Percentiles rank a stretch among this genome's conserved stretches.
Evolutionary conservation across 2,113 vertebrate genomes (phyloP).

Genomic region (Microcebus tavaratra): DNA sequence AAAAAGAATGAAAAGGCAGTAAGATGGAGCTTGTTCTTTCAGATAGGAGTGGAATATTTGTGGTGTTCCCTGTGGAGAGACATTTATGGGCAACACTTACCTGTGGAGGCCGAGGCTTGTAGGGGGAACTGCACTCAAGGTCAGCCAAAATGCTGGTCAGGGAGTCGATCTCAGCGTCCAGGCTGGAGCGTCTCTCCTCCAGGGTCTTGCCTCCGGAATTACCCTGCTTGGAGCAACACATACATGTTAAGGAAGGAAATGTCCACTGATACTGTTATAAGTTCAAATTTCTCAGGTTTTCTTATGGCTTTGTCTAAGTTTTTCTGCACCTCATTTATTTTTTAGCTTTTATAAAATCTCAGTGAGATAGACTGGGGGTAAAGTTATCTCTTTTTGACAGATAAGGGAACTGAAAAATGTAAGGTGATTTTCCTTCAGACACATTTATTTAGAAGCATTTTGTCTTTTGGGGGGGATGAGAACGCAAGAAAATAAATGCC

Average conservation of each 20-base stretch:
- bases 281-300: not conserved
- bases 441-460: not conserved
- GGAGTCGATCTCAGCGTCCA: constrained; percentile 98
- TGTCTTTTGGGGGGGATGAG: not conserved
- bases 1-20: not conserved
- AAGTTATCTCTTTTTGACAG: not conserved
- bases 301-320: not conserved
- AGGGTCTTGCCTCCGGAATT: constrained; percentile 94
- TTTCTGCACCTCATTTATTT: not conserved
- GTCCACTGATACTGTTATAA: not conserved
- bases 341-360: not conserved
- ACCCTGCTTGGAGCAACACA: constrained; percentile 75
- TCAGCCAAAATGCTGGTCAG: constrained; percentile 97
- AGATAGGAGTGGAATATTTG: fast-evolving
- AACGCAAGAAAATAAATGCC: not conserved
- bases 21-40: not conserved
- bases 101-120: constrained; percentile 92
- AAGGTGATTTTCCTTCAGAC: not conserved
- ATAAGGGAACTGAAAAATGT: not conserved
- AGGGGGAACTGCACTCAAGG: constrained; percentile 97
- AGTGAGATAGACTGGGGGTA: not conserved
- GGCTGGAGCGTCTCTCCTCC: constrained; percentile 94
- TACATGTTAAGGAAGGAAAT: not conserved
- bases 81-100: constrained; percentile 74
- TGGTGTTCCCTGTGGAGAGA: fast-evolving